Percentiles rank a stretch among this genome's conserved stretches.
These are phyloP conservation scores for Chlorodrepanis virens DNA, from an alignment of 2,113 vertebrate genomes.

Conservation along the genomic window DNA sequence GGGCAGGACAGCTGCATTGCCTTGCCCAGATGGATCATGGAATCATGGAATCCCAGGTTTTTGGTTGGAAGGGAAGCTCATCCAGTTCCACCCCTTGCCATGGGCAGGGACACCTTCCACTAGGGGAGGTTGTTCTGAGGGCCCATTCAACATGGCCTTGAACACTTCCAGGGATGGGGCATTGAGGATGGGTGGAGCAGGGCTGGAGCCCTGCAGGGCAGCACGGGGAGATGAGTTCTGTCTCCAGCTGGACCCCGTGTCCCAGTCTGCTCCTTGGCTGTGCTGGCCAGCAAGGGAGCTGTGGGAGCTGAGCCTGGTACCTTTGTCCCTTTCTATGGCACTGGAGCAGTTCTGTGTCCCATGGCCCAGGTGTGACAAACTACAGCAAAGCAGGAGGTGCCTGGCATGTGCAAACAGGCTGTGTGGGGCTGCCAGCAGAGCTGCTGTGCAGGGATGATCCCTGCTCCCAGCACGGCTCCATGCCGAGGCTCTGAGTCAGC, in stretches of 20 bases:
- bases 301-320: neutral
- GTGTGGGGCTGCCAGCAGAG: neutral
- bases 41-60: neutral
- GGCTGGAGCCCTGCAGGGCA: accelerated
- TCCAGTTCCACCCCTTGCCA: neutral
- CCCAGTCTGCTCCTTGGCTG: neutral
- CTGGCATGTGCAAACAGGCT: neutral
- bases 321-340: neutral
- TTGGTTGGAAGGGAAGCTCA: neutral
- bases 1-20: neutral
- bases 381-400: neutral
- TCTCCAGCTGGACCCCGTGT: accelerated
- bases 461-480: accelerated
- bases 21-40: neutral
- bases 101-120: neutral
- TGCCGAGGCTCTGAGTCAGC: neutral
- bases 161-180: neutral
- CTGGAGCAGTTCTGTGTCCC: accelerated
- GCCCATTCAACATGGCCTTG: neutral
- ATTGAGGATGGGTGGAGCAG: neutral
- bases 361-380: neutral
- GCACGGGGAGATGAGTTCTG: neutral
- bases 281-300: accelerated
- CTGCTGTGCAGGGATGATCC: neutral
- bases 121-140: neutral